Evolutionary conservation across 2,888 invertebrate genomes (phyloP), one percentile per base, ranked within the genome.

Genomic region (Ptilodon capucinus): DNA sequence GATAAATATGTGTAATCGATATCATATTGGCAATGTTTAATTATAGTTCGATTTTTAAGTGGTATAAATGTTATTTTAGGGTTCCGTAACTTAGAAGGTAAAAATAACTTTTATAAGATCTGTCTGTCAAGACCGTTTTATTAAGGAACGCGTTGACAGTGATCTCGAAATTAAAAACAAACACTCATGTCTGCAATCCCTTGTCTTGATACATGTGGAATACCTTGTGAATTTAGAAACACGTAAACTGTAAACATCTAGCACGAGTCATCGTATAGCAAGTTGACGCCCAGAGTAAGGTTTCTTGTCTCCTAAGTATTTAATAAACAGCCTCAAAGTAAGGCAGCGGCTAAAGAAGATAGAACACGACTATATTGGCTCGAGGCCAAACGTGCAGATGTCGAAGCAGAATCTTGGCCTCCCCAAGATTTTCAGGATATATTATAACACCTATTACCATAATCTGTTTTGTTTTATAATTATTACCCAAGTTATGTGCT

Each of bases 391-490:
- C 48, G 55, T 68, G 58, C 74, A 72, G 75, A 79, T 78, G 80
- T 80, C 77, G 76, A 78, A 71, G 72, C 65, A 60, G 57, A 63
- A 68, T 74, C 67, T 76, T 68, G 67, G 65, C 72, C 61, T 60
- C 60, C 44, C 40, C 49, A 51, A 60, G 48, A 52, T 60, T 60
- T 63, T 56, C 57, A 58, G 54, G 53, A 54, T 54, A 66, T 69
- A 73, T 73, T 68, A 74, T 72, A 77, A 76, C 70, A 60, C 60
- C 61, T 72, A 78, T 79, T 78, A 77, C 71, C 77, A 76, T 78
- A 79, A 75, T 74, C 65, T 65, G 49, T 59, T 60, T 66, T 65
- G 68, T 71, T 73, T 73, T 68, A 69, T 67, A 65, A 68, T 67
- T 65, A 69, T 71, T 75, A 68, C 51, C 56, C 48, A 57, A 62